phyloP scores from a whole-genome alignment of 1,140 invertebrate genomes.

The Leptinotarsa undecemlineata region DNA sequence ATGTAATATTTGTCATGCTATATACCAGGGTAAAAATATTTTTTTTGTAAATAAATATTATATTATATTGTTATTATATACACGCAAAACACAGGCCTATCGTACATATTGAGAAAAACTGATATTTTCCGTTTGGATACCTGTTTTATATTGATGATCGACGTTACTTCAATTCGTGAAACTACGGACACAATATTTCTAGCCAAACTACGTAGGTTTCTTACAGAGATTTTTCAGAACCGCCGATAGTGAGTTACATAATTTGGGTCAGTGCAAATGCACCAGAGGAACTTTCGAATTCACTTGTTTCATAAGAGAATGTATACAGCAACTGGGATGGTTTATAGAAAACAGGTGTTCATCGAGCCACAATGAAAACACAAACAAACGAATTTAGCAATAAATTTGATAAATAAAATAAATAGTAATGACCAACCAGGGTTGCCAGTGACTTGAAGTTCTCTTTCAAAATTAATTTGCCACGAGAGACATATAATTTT shows the following conservation, averaged over 20 bases:
- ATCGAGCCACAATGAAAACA: not conserved
- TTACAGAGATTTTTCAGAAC: not conserved
- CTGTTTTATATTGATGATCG: too few species aligned
- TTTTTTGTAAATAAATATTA: too few species aligned
- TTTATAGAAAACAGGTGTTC: not conserved
- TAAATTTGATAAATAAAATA: not conserved
- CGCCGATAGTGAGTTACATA: not conserved
- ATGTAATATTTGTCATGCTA: too few species aligned
- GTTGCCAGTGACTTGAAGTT: not conserved
- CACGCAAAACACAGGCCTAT: too few species aligned
- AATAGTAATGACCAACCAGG: not conserved
- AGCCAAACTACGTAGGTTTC: not conserved
- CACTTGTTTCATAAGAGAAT: constrained; percentile 8
- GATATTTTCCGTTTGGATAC: too few species aligned
- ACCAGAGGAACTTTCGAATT: not conserved
- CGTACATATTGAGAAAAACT: too few species aligned
- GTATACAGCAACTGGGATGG: not conserved
- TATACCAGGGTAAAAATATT: too few species aligned
- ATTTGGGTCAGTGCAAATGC: not conserved
- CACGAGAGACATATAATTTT: not conserved
- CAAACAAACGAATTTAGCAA: not conserved
- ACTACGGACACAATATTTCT: too few species aligned
- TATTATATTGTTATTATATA: too few species aligned
- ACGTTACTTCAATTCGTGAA: too few species aligned
- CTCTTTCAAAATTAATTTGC: not conserved